Base-by-base conservation (phyloP, 1,140 invertebrate species). In the Vollenhovia emeryi region DNA sequence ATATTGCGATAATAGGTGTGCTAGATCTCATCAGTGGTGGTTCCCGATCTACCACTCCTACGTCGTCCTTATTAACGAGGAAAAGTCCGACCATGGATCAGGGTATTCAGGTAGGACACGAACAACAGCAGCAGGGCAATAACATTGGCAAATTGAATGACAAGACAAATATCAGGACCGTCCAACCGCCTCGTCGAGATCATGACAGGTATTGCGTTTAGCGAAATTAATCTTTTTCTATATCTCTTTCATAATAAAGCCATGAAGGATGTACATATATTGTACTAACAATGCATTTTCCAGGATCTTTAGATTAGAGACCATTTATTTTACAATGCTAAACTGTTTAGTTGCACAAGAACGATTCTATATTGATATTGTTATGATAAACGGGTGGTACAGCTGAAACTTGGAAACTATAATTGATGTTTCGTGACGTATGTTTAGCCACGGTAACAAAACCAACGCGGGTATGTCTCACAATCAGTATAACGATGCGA, bases 21-120 rank as follows among this genome's bases (percentile, higher is more conserved):
- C 93, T 97, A 94, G 97, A 98, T 94, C 95, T 98, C 88, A 97
- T 98, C 91, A 96, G 97, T 83, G 97, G 97, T 86, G 96, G 96
- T 86, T 97, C 96, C n/a, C 95, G 97, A 64, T 97, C 97, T 50
- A 97, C 97, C 52, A 98, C 97, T 15, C 97, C 97, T 48, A 97
- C 96, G 40, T 89, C 92, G 3, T 96, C 96, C 74, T 93, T 96
- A 78, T 92, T 97, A 71, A 96, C 96, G 52, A 95, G 97, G 92
- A 97, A 98, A 94, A 97, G 97, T 87, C 97, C 98, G 55, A 98
- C 98, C 5, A 96, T 96, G 80, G 98, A 99, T 93, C 97, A 98
- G 92, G 96, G 97, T 83, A 97, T 97, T 69, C 98, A 98, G 94
- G 96, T 96, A 59, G 91, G 92, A 18, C 93, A 95, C 55, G 95